Evolutionary conservation across 1,140 invertebrate species (phyloP), one percentile per base, ranked within the genome.

Genomic region (Neuroterus valhalla): DNA sequence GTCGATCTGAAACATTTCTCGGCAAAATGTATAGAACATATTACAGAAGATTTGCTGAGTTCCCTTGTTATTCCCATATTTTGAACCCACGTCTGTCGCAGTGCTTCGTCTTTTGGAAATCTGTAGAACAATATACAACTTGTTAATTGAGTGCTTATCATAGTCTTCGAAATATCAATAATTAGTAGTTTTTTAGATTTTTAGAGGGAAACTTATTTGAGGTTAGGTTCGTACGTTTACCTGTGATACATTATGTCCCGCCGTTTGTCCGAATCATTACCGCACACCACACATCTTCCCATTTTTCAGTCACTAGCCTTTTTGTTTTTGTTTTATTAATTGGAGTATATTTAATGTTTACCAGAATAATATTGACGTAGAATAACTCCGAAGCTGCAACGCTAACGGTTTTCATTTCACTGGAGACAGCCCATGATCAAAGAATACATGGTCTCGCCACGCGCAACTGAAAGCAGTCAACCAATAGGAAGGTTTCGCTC

Each of bases 141-240:
- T 5, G 0, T 38, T 38, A 38, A 38, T 38, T 38, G 4, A 38
- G 6, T 38, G 1, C 8, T 5, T 38, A n/a, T n/a, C n/a, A n/a
- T n/a, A n/a, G n/a, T n/a, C n/a, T n/a, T 8, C 6, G 31, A 38
- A 8, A 0, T 31, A 31, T 31, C 3, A 5, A 31, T 4, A 21
- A 23, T 23, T 52, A 23, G 2, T 8, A 17, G 2, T n/a, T 50
- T 6, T 50, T 50, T 50, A 0, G 4, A 50, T 21, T 50, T 15
- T 8, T 8, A 15, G 17, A 17, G 6, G 46, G 3, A 50, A 55
- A 23, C 50, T 5, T 50, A 46, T 77, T 77, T 70, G 62, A 77
- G 68, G 68, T 68, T 74, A 74, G n/a, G 46, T 67, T 31, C 11
- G 23, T 44, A 19, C 14, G 6, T 14, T 26, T 50, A 62, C 55